phyloP scores from a whole-genome alignment of 2,888 invertebrate genomes.

The Clistopyga incitator region DNA sequence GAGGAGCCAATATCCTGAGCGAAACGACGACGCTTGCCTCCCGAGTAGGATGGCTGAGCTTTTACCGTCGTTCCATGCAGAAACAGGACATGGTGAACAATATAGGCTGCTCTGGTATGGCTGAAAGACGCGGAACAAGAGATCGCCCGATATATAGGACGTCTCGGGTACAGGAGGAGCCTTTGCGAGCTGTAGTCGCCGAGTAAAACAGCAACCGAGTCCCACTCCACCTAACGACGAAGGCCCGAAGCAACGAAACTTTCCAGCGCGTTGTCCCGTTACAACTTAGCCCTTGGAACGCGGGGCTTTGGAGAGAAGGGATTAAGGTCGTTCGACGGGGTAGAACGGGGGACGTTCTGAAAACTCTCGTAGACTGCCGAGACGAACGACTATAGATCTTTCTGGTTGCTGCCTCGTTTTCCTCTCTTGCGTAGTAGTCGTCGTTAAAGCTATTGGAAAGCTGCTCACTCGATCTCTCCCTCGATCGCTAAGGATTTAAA shows the following conservation, averaged over 20 bases:
- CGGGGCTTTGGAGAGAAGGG: constrained; percentile 36
- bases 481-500: constrained; percentile 16
- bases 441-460: constrained; percentile 13
- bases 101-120: neutral
- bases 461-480: constrained; percentile 21
- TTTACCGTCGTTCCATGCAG: constrained; percentile 67
- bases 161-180: neutral
- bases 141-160: constrained; percentile 4
- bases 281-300: constrained; percentile 42
- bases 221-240: constrained; percentile 16
- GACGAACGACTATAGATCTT: constrained; percentile 10
- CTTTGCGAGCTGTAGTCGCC: neutral
- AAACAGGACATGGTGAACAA: constrained; percentile 53
- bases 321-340: constrained; percentile 23
- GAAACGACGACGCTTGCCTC: constrained; percentile 64
- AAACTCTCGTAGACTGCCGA: constrained; percentile 13
- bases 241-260: constrained; percentile 27
- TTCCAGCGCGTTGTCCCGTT: constrained; percentile 28
- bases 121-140: constrained; percentile 1
- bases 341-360: neutral
- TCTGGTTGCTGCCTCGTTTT: neutral
- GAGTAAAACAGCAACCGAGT: constrained; percentile 10
- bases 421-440: neutral
- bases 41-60: constrained; percentile 52
- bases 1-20: constrained; percentile 72